Conservation (phyloP, 2,888 invertebrate genomes). For the Amiota mariae region DNA sequence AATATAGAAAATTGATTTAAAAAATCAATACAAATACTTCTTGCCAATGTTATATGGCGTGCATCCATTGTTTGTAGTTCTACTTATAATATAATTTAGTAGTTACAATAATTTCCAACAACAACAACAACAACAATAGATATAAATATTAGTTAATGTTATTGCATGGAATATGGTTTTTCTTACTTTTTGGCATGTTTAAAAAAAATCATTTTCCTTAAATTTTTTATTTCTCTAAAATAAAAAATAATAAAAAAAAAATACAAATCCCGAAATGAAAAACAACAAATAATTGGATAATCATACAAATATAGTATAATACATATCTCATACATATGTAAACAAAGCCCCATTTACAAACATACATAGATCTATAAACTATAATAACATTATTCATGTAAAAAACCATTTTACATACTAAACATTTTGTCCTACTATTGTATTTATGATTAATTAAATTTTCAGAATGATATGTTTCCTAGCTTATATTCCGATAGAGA, state of each 20-base stretch:
- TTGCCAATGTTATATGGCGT: no score
- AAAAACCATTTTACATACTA: background rate
- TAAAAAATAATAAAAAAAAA: no score
- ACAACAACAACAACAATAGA: no score
- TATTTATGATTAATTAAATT: slow-evolving; percentile 38
- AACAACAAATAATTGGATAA: background rate
- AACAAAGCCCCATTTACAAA: slow-evolving; percentile 7
- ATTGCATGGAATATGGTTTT: no score
- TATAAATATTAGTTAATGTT: no score
- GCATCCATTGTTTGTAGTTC: no score
- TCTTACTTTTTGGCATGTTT: slow-evolving; percentile 15
- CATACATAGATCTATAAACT: background rate
- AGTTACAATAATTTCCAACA: no score
- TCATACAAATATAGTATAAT: background rate
- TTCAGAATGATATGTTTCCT: slow-evolving; percentile 49
- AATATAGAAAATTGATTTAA: no score
- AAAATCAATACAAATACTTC: no score
- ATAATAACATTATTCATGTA: background rate
- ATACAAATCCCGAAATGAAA: background rate
- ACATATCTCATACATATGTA: background rate
- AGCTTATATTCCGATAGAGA: slow-evolving; percentile 43
- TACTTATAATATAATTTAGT: no score
- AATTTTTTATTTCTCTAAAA: background rate
- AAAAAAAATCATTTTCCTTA: background rate
- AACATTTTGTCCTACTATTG: background rate